Conservation (phyloP, 64 coral and sea anemone species). For the Orbicella faveolata region DNA sequence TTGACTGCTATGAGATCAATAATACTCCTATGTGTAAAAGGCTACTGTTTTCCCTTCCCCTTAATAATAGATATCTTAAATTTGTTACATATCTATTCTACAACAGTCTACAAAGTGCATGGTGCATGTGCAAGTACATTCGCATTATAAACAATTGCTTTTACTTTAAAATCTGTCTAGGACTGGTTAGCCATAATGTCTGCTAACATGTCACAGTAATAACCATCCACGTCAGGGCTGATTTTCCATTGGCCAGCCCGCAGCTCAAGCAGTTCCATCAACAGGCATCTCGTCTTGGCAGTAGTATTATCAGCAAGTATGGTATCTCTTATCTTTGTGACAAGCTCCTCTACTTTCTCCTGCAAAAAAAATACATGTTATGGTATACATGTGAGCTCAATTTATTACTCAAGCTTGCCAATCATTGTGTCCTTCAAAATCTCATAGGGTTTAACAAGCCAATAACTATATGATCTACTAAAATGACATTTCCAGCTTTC, state of each 20-base stretch:
- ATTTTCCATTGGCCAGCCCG: constrained; percentile 18
- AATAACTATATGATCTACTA: no score
- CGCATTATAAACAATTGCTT: background rate
- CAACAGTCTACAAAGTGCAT: background rate
- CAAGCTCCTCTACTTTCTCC: constrained; percentile 44
- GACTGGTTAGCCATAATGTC: constrained; percentile 30
- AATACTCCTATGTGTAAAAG: no score
- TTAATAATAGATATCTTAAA: no score
- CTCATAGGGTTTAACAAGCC: no score
- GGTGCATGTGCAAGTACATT: no score
- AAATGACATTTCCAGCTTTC: no score
- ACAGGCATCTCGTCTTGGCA: constrained; percentile 49
- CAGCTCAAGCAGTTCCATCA: constrained; percentile 51
- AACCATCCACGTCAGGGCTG: background rate
- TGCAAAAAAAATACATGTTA: background rate
- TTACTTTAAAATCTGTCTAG: background rate
- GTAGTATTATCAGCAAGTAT: constrained; percentile 38
- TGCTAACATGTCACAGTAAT: constrained; percentile 51
- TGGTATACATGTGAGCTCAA: no score
- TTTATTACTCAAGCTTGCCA: no score
- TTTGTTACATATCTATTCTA: no score
- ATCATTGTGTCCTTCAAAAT: no score
- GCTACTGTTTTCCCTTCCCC: no score
- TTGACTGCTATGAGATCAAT: no score
- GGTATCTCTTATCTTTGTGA: constrained; percentile 43